A percentile compares a stretch with the other conserved stretches of the same genome.
phyloP scores from a whole-genome alignment of 2,797 vertebrate species.

The Phyllotis vaccarum region DNA sequence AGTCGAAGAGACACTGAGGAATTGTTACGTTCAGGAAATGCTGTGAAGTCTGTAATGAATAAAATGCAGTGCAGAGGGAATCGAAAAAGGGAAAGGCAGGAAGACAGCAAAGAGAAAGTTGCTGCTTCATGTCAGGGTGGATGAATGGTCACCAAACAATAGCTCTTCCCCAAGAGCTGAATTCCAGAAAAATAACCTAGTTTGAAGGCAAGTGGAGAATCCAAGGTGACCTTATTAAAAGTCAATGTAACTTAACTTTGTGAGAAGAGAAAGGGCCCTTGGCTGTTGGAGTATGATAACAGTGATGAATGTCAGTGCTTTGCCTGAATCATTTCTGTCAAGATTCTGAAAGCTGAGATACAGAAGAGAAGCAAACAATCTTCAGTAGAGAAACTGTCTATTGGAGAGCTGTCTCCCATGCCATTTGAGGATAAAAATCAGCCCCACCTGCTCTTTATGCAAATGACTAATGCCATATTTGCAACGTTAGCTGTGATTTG shows the following conservation, averaged over 20 bases:
- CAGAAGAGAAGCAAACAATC: constrained; percentile 41
- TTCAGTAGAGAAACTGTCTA: not conserved
- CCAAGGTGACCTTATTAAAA: constrained; percentile 24
- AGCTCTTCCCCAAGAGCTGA: not conserved
- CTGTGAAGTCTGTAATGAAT: not conserved
- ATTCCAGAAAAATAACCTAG: not conserved
- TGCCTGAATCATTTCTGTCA: constrained; percentile 17
- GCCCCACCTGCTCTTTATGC: not conserved
- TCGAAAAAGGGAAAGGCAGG: not conserved
- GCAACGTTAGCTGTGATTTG: constrained; percentile 7
- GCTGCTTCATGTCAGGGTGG: not conserved
- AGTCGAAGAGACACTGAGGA: not conserved
- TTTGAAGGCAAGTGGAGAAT: constrained; percentile 1
- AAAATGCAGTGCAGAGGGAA: not conserved
- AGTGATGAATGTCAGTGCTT: constrained; percentile 45
- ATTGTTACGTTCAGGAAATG: not conserved
- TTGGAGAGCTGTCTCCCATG: not conserved
- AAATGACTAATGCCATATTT: constrained; percentile 11
- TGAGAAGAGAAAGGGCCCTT: constrained; percentile 30
- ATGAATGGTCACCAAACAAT: not conserved
- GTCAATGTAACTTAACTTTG: constrained; percentile 32
- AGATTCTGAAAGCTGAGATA: constrained; percentile 53
- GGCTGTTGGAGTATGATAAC: not conserved
- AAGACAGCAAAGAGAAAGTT: not conserved
- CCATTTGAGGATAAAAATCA: constrained; percentile 16